Conservation (phyloP, 2,888 invertebrate genomes). For the Esperia sulphurella region DNA sequence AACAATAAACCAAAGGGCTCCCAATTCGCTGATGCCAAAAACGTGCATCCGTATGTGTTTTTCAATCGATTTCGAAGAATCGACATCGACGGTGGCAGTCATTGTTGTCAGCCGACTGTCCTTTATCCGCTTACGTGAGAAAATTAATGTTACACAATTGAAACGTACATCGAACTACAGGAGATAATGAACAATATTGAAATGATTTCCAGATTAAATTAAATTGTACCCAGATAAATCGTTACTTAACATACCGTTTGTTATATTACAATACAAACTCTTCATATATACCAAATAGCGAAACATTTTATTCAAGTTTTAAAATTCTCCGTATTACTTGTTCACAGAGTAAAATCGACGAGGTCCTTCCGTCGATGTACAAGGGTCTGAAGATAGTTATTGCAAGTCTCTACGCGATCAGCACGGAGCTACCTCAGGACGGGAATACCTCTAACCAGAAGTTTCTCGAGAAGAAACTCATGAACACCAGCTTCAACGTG, state of each 20-base stretch:
- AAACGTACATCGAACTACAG: slow-evolving; percentile 6
- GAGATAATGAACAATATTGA: background rate
- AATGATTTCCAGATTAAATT: too few species aligned
- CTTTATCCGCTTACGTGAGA: slow-evolving; percentile 62
- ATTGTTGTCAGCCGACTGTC: slow-evolving; percentile 69
- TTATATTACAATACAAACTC: too few species aligned
- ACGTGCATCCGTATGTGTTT: slow-evolving; percentile 76
- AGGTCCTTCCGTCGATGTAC: slow-evolving; percentile 79
- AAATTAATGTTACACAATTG: slow-evolving; percentile 69
- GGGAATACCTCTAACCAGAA: slow-evolving; percentile 47
- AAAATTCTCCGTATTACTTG: slow-evolving; percentile 19
- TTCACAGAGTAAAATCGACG: slow-evolving; percentile 52
- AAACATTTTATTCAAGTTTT: background rate
- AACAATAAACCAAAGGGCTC: slow-evolving; percentile 58
- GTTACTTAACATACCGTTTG: too few species aligned
- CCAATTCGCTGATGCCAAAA: slow-evolving; percentile 73
- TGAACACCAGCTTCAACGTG: slow-evolving; percentile 79
- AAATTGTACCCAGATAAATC: too few species aligned
- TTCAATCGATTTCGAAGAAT: slow-evolving; percentile 74
- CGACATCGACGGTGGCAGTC: slow-evolving; percentile 71
- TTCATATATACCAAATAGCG: too few species aligned
- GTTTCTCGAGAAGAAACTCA: slow-evolving; percentile 68
- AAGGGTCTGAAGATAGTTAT: slow-evolving; percentile 85
- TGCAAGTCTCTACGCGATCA: slow-evolving; percentile 83
- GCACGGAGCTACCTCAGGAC: slow-evolving; percentile 71